Percentiles rank a stretch among this genome's conserved stretches.
Conservation (phyloP, 2,888 invertebrate genomes). For the Dryadula phaetusa region DNA sequence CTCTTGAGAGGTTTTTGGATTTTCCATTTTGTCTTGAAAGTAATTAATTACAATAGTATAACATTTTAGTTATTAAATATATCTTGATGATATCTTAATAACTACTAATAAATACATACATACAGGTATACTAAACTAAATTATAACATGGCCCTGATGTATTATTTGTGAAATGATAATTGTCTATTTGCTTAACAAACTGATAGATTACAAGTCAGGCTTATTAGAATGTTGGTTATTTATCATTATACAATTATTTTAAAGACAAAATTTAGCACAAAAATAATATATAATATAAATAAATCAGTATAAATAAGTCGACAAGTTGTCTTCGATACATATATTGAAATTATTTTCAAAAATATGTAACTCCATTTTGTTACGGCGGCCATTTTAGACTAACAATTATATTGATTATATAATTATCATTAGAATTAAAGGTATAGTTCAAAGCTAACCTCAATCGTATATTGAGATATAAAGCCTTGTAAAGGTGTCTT, state of each 20-base stretch:
- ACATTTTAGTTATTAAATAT: neutral
- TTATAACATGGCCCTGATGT: constrained; percentile 1
- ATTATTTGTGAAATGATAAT: constrained; percentile 23
- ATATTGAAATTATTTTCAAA: too few species aligned
- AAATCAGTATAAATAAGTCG: too few species aligned
- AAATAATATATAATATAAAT: too few species aligned
- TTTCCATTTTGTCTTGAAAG: neutral
- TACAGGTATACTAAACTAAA: neutral
- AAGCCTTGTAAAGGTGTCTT: too few species aligned
- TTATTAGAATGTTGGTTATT: neutral
- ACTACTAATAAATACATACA: constrained; percentile 1
- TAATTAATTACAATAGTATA: neutral
- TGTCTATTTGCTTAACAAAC: neutral
- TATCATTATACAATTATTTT: neutral
- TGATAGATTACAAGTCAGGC: neutral
- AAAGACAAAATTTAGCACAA: too few species aligned
- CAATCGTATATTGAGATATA: too few species aligned
- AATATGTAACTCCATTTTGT: too few species aligned
- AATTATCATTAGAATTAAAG: too few species aligned
- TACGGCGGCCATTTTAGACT: too few species aligned
- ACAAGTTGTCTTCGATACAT: too few species aligned
- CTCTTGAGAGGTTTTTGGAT: neutral
- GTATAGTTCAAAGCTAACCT: too few species aligned
- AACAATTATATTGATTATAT: too few species aligned
- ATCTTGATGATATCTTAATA: neutral